Conservation (phyloP, 2,888 invertebrate genomes). For the Drosophila flavopinicola region DNA sequence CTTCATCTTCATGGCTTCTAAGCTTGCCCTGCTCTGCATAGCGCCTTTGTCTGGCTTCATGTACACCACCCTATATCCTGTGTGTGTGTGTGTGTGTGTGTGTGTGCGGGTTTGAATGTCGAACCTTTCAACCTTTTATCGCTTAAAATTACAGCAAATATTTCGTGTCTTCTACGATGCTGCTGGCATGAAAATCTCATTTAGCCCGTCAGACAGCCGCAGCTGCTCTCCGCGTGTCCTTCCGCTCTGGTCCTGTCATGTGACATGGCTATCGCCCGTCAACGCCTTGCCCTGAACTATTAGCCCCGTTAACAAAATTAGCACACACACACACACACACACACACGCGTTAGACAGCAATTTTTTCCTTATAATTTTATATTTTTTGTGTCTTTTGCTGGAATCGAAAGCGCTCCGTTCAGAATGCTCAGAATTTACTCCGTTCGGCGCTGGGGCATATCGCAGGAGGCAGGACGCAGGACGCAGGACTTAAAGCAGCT, state of each 20-base stretch:
- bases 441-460: constrained; percentile 25
- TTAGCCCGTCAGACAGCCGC: constrained; percentile 47
- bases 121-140: constrained; percentile 70
- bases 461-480: too few species aligned
- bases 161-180: constrained; percentile 40
- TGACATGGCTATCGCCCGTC: constrained; percentile 46
- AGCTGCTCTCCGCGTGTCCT: not conserved
- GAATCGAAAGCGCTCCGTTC: constrained; percentile 22
- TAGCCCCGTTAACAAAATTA: constrained; percentile 69
- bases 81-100: constrained; percentile 9
- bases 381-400: constrained; percentile 2
- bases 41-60: constrained; percentile 27
- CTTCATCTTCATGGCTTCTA: constrained; percentile 69
- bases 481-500: constrained; percentile 54
- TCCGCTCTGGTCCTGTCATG: constrained; percentile 26
- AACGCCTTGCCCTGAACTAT: constrained; percentile 56
- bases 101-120: constrained; percentile 32
- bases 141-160: constrained; percentile 70
- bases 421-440: constrained; percentile 43
- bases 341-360: constrained; percentile 13
- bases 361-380: constrained; percentile 13
- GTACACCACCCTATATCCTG: not conserved
- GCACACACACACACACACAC: constrained; percentile 32
- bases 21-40: constrained; percentile 33
- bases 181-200: constrained; percentile 60